A percentile compares a stretch with the other conserved stretches of the same genome.
Evolutionary conservation across 2,888 invertebrate genomes (phyloP).

Genomic region (Helobdella robusta): DNA sequence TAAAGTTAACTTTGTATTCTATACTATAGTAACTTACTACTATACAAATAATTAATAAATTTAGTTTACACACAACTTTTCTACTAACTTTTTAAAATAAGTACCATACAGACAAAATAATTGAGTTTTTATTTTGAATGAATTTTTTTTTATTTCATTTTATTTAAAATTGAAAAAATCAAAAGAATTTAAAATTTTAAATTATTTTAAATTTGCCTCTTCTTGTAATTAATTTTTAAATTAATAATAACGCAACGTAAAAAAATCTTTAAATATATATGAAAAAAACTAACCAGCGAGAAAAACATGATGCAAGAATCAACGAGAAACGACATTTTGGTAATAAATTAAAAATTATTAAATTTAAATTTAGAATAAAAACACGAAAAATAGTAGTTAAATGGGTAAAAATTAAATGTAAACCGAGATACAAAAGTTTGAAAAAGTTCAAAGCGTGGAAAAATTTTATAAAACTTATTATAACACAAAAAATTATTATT

Average conservation of each 20-base stretch:
- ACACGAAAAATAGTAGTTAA: no score
- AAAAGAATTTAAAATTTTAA: background rate
- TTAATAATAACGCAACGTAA: background rate
- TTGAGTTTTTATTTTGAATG: background rate
- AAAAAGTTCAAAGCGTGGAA: no score
- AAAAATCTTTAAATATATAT: background rate
- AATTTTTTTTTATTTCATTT: background rate
- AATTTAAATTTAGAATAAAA: no score
- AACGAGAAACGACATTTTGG: constrained; percentile 69
- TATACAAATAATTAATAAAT: background rate
- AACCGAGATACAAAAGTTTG: no score
- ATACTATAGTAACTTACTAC: background rate
- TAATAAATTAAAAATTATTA: no score
- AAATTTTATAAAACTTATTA: no score
- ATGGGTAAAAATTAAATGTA: no score
- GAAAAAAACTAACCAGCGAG: constrained; percentile 60
- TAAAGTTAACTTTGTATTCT: no score
- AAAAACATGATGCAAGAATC: constrained; percentile 73
- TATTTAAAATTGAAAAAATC: background rate
- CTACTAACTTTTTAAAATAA: background rate
- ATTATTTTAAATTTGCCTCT: no score
- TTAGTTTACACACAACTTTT: background rate
- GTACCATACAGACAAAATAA: background rate
- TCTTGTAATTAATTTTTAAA: background rate
- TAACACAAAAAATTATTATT: no score